Percentiles rank a stretch among this genome's conserved stretches.
phyloP scores from a whole-genome alignment of 2,113 vertebrate species.

The Hassar affinis region DNA sequence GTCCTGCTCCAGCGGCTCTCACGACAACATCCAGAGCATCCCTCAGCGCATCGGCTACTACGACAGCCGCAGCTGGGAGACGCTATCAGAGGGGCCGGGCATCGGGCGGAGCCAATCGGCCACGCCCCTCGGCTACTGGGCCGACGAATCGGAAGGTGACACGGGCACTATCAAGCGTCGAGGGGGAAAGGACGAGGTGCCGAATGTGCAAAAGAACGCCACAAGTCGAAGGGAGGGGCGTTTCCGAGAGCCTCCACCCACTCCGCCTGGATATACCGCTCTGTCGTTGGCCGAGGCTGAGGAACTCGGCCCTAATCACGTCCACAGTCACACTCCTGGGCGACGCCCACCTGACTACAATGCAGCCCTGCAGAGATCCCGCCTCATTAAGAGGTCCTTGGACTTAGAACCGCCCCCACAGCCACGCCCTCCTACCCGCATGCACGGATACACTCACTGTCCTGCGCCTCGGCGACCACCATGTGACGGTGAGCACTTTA shows the following conservation, averaged over 20 bases:
- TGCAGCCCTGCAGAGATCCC: conserved; percentile 90
- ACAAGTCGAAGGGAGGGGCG: conserved; percentile 87
- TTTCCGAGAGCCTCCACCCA: conserved; percentile 92
- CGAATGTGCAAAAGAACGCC: conserved; percentile 73
- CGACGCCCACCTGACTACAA: conserved; percentile 95
- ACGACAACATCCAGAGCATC: conserved; percentile 97
- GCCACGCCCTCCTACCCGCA: conserved; percentile 76
- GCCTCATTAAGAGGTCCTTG: conserved; percentile 81
- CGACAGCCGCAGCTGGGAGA: conserved; percentile 96
- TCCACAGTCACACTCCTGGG: conserved; percentile 68
- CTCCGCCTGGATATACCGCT: conserved; percentile 92
- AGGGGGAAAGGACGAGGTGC: conserved; percentile 89
- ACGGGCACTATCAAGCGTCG: conserved; percentile 96
- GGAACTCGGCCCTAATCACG: conserved; percentile 75
- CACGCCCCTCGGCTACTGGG: conserved; percentile 89
- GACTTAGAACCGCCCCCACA: conserved; percentile 77
- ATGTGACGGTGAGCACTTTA: conserved; percentile 39
- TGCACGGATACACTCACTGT: conserved; percentile 53
- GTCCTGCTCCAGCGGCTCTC: conserved; percentile 95
- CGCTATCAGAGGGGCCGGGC: conserved; percentile 74
- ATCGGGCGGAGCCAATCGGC: conserved; percentile 88
- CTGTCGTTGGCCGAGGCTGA: conserved; percentile 88
- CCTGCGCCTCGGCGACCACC: conserved; percentile 37
- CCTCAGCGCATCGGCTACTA: conserved; percentile 90
- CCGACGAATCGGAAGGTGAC: conserved; percentile 94